Evolutionary conservation across 2,888 invertebrate genomes (phyloP).

Genomic region (Agrotis ipsilon): DNA sequence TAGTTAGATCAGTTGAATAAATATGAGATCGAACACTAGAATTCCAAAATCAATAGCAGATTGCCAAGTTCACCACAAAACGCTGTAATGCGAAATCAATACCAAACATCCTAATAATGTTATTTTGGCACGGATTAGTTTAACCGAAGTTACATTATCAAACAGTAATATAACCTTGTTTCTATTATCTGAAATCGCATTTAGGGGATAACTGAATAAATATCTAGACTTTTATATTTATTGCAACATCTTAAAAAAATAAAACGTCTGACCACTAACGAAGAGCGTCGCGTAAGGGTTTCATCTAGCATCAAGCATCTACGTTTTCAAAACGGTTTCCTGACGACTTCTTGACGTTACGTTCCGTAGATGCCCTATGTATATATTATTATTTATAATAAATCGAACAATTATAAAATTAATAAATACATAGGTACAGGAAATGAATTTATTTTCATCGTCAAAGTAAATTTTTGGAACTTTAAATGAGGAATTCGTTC

Average conservation of each 20-base stretch:
- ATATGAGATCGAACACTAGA: background rate
- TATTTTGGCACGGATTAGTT: conserved; percentile 53
- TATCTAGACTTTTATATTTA: conserved; percentile 9
- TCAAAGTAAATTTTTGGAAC: background rate
- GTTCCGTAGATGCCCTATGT: too few species aligned
- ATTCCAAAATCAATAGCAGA: background rate
- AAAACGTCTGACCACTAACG: too few species aligned
- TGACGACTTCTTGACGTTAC: too few species aligned
- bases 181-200: conserved; percentile 17
- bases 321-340: too few species aligned
- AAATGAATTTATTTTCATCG: background rate
- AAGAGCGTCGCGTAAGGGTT: too few species aligned
- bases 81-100: conserved; percentile 40
- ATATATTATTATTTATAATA: too few species aligned
- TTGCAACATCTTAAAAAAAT: too few species aligned
- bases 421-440: background rate
- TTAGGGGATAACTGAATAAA: conserved; percentile 26
- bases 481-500: conserved; percentile 35
- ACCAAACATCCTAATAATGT: conserved; percentile 26
- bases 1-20: background rate
- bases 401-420: too few species aligned
- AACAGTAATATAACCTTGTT: conserved; percentile 32
- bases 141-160: conserved; percentile 30
- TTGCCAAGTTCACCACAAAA: conserved; percentile 21
- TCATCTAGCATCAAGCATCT: too few species aligned